These are phyloP conservation scores for Sphaerodactylus townsendi DNA, from an alignment of 2,113 vertebrate genomes.

Conservation along the genomic window DNA sequence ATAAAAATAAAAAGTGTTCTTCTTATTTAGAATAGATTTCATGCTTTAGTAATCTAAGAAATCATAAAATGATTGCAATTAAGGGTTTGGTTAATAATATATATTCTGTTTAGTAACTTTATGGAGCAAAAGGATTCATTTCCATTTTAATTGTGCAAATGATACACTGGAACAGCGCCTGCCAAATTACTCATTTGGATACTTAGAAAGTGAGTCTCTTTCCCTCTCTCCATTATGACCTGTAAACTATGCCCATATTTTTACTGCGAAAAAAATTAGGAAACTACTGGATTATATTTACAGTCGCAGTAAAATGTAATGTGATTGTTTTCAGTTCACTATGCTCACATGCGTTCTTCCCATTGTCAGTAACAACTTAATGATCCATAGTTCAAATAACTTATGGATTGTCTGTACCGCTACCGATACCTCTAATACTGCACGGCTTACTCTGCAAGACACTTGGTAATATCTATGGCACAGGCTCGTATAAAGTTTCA, in stretches of 20 bases:
- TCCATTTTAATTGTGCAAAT: constrained; percentile 39
- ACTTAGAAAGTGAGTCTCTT: neutral
- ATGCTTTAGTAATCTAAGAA: constrained; percentile 25
- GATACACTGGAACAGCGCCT: constrained; percentile 18
- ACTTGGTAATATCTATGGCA: neutral
- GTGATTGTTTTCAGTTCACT: neutral
- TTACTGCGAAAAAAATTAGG: neutral
- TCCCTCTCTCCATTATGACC: neutral
- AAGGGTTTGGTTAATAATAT: constrained; percentile 55
- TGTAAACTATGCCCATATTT: constrained; percentile 11
- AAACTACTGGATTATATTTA: constrained; percentile 17
- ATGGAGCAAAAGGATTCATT: constrained; percentile 22
- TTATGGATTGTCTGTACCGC: neutral
- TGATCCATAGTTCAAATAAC: neutral
- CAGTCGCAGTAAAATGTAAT: neutral
- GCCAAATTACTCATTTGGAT: constrained; percentile 17
- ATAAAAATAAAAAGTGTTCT: neutral
- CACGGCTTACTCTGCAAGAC: neutral
- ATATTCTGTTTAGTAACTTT: constrained; percentile 20
- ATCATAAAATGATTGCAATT: constrained; percentile 45
- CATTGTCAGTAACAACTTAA: neutral
- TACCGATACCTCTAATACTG: neutral
- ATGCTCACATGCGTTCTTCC: neutral
- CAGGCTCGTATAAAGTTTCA: too few relatives aligned
- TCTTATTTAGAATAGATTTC: constrained; percentile 44